These are phyloP conservation scores for Athripsodes cinereus DNA, from an alignment of 2,888 invertebrate species.

Conservation along the genomic window DNA sequence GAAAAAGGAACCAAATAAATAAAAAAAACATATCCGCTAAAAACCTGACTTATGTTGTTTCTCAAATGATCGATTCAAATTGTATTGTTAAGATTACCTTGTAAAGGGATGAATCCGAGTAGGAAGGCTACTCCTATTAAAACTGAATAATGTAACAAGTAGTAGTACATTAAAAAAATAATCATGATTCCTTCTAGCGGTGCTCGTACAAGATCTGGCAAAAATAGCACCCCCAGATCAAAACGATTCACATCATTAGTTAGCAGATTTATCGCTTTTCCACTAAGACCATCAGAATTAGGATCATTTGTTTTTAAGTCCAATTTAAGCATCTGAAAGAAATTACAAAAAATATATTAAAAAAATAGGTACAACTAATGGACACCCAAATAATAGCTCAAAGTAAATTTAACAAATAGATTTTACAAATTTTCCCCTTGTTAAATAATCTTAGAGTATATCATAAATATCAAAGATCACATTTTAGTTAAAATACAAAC, in stretches of 20 bases:
- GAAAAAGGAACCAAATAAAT: too few relatives aligned
- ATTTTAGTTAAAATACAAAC: too few relatives aligned
- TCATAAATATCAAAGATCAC: too few relatives aligned
- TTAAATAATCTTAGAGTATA: too few relatives aligned
- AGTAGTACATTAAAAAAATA: not conserved
- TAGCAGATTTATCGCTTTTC: not conserved
- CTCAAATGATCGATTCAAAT: too few relatives aligned
- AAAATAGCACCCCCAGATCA: not conserved
- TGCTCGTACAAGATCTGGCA: not conserved
- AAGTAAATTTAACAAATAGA: too few relatives aligned
- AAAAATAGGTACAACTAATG: too few relatives aligned
- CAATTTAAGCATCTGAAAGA: not conserved
- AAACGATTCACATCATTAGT: constrained; percentile 2
- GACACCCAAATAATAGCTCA: too few relatives aligned
- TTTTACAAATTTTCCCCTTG: too few relatives aligned
- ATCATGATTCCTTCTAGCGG: not conserved
- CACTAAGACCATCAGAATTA: not conserved
- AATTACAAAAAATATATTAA: not conserved
- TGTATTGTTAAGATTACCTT: too few relatives aligned
- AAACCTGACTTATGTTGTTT: too few relatives aligned
- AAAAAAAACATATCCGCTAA: too few relatives aligned
- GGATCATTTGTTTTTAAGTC: not conserved
- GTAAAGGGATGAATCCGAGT: not conserved
- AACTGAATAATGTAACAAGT: not conserved
- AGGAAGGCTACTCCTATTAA: not conserved